Evolutionary conservation across 2,797 vertebrate species (phyloP), one percentile per base, ranked within the genome.

Genomic region (Mus spretus): DNA sequence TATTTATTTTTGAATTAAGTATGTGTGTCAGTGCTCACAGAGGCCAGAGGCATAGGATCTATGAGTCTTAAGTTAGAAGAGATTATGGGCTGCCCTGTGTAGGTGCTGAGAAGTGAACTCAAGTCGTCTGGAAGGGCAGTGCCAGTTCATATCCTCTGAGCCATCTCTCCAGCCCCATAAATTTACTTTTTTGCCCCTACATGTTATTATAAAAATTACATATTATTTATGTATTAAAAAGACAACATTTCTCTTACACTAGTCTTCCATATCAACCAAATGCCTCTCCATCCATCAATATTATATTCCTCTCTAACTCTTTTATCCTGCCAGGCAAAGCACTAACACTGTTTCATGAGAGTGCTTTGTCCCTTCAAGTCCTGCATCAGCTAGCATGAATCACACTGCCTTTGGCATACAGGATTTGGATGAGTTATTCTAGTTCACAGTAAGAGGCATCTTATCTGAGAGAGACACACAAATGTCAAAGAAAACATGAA

Each of bases 401-500:
- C 86, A 89, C 37, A 50, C 31, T 40, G 79, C 31, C 19, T 19
- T 31, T 31, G 1, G 50, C 59, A 85, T n/a, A n/a, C 55, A 65
- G 22, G 15, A 72, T 47, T 53, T 84, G 15, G 3, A 95, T 70
- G 74, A 81, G 37, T 63, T 65, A n/a, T 20, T 89, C 37, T 31
- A 93, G 80, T 40, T 83, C 28, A 65, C 26, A 13, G 75, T 37
- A 63, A 65, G 34, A 63, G 50, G 50, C 8, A 28, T 93, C 61
- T 89, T 83, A 31, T 72, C 65, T 82, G 91, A 96, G 93, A 97
- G 97, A 86, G 94, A 92, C 0, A 1, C 80, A 53, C 34, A 74
- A 91, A 84, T 22, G 55, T 34, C 95, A 83, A 89, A 92, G 86
- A 55, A 97, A 97, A 98, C 74, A 74, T 53, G 94, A 97, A 92